A percentile compares a stretch with the other conserved stretches of the same genome.
Evolutionary conservation across 2,888 invertebrate species (phyloP).

Genomic region (Ectemnius cavifrons): DNA sequence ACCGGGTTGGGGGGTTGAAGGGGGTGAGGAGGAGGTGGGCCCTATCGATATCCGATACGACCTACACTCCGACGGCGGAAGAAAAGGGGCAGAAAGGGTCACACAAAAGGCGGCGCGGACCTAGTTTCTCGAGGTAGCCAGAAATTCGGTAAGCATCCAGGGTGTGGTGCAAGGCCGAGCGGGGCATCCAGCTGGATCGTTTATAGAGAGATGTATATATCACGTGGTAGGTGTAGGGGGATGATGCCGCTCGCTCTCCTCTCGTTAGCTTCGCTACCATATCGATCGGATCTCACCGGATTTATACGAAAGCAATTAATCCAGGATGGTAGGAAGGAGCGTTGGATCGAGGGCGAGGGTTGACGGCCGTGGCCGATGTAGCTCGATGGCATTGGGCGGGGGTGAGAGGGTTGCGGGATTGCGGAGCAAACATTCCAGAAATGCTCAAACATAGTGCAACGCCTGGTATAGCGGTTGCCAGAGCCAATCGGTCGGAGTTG

Average conservation of each 20-base stretch:
- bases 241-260: too few relatives aligned
- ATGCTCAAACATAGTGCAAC: constrained; percentile 58
- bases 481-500: constrained; percentile 73
- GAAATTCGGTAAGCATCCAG: constrained; percentile 11
- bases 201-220: constrained; percentile 21
- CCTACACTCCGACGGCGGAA: not conserved
- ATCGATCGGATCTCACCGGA: constrained; percentile 38
- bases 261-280: constrained; percentile 11
- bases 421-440: constrained; percentile 62
- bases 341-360: not conserved
- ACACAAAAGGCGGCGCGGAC: constrained; percentile 24
- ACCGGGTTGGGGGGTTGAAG: too few relatives aligned
- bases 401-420: constrained; percentile 24
- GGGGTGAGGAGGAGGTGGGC: not conserved
- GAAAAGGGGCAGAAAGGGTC: constrained; percentile 29
- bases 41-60: constrained; percentile 59
- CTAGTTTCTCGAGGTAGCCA: constrained; percentile 23
- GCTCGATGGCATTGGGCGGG: too few relatives aligned
- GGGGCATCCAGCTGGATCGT: constrained; percentile 37
- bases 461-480: constrained; percentile 32
- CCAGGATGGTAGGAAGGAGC: constrained; percentile 36
- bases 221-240: too few relatives aligned
- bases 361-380: constrained; percentile 19
- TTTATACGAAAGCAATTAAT: constrained; percentile 66
- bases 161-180: constrained; percentile 12